phyloP scores from a whole-genome alignment of 2,888 invertebrate genomes.

The Agriopis leucophaearia region DNA sequence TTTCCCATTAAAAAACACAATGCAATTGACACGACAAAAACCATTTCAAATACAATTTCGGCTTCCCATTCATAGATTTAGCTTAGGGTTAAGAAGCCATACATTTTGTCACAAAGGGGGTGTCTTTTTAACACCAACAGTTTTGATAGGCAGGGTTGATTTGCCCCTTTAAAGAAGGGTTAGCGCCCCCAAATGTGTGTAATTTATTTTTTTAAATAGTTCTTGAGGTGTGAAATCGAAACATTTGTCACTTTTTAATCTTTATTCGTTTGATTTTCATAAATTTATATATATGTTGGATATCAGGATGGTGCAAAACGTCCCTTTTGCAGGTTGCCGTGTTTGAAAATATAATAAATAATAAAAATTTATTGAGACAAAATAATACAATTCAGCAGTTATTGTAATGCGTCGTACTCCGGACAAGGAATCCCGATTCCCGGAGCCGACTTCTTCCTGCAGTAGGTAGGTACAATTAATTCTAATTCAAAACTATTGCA shows the following conservation, averaged over 20 bases:
- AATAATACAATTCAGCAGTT: too few species aligned
- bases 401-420: too few species aligned
- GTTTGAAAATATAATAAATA: too few species aligned
- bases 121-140: conserved; percentile 81
- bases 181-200: conserved; percentile 57
- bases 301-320: too few species aligned
- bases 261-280: too few species aligned
- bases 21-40: conserved; percentile 66
- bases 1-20: conserved; percentile 54
- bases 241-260: conserved; percentile 25
- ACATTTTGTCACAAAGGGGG: conserved; percentile 75
- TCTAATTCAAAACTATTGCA: too few species aligned
- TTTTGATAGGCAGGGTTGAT: conserved; percentile 73
- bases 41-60: conserved; percentile 78
- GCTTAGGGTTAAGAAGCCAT: conserved; percentile 82
- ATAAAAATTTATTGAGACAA: too few species aligned
- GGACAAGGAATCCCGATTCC: too few species aligned
- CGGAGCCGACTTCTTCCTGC: too few species aligned
- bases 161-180: conserved; percentile 72
- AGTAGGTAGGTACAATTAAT: too few species aligned
- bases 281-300: too few species aligned
- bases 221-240: conserved; percentile 40
- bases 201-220: conserved; percentile 42
- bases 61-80: conserved; percentile 77
- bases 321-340: too few species aligned